Base-by-base conservation (phyloP, 2,797 vertebrate genomes). In the Phrynocephalus guinanensis region DNA sequence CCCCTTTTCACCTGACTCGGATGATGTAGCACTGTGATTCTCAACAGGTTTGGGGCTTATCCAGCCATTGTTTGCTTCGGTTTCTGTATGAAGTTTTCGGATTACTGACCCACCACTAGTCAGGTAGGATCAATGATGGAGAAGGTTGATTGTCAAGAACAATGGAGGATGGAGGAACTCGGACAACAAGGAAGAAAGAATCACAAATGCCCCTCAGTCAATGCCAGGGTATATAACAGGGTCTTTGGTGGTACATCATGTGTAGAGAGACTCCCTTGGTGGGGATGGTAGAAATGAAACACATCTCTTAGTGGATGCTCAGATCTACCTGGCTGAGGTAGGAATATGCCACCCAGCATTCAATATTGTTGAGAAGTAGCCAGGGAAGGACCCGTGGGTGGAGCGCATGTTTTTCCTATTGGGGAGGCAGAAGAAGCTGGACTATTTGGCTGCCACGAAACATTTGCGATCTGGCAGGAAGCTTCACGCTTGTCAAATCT, bases 401-500 rank as follows among this genome's bases (percentile, higher is more conserved):
- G 24, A 28, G 63, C 6, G 2, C 28, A 4, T 15, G 30, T 84
- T 56, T 52, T 76, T 18, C 6, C 52, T 15, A 8, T 28, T 7
- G 15, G 13, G 6, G 24, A 60, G 5, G 30, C 20, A 7, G 0
- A 18, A 26, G 90, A 63, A 52, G 56, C 63, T 38, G 44, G n/a
- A 85, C 33, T 1, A 28, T 85, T 82, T 83, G 84, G 24, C 68
- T 83, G 70, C 68, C 83, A 26, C 26, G 60, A 22, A 70, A 71
- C 1, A 0, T 86, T 66, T 66, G 86, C 63, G 26, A 70, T 20
- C 24, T 56, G 8, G 5, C 30, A 38, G 11, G 28, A 80, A 20
- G 67, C 72, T 48, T 79, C 89, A 38, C 73, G 26, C 83, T 10
- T 68, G 38, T 1, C 79, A 87, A 85, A 13, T 80, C 90, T 95